Conservation (phyloP, 2,888 invertebrate species). For the Nomada fucata region DNA sequence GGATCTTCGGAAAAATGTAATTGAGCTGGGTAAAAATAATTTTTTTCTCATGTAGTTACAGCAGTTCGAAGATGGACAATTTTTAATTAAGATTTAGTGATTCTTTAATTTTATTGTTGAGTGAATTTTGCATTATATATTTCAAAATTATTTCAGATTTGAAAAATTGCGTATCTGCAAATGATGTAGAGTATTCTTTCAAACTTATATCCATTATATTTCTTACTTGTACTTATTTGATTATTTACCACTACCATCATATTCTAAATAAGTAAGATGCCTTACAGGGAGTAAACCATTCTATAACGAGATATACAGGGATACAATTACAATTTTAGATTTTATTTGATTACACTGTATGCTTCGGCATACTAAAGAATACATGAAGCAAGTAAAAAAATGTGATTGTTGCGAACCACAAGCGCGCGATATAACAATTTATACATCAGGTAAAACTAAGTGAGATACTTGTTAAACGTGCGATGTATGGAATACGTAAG, state of each 20-base stretch:
- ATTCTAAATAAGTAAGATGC: constrained; percentile 43
- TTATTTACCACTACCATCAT: constrained; percentile 19
- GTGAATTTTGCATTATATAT: not conserved
- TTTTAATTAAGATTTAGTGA: no score
- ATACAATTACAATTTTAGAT: constrained; percentile 68
- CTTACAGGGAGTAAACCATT: constrained; percentile 41
- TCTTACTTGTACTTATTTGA: constrained; percentile 28
- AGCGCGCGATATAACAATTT: constrained; percentile 64
- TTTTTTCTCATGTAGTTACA: no score
- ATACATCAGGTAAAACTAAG: constrained; percentile 61
- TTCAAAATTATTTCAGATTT: constrained; percentile 1
- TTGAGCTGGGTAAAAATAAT: no score
- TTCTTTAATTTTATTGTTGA: no score
- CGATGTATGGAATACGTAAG: constrained; percentile 55
- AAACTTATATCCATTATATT: constrained; percentile 17
- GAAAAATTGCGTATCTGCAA: constrained; percentile 3
- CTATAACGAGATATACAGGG: constrained; percentile 43
- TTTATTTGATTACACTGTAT: constrained; percentile 75
- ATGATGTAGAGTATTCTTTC: constrained; percentile 18
- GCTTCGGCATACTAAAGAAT: constrained; percentile 75
- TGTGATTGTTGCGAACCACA: constrained; percentile 71
- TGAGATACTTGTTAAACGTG: constrained; percentile 47
- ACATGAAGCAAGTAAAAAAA: constrained; percentile 82
- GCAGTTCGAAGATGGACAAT: no score
- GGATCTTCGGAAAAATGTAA: no score